A percentile compares a stretch with the other conserved stretches of the same genome.
Evolutionary conservation across 2,113 vertebrate species (phyloP).

Genomic region (Phylloscopus trochilus): DNA sequence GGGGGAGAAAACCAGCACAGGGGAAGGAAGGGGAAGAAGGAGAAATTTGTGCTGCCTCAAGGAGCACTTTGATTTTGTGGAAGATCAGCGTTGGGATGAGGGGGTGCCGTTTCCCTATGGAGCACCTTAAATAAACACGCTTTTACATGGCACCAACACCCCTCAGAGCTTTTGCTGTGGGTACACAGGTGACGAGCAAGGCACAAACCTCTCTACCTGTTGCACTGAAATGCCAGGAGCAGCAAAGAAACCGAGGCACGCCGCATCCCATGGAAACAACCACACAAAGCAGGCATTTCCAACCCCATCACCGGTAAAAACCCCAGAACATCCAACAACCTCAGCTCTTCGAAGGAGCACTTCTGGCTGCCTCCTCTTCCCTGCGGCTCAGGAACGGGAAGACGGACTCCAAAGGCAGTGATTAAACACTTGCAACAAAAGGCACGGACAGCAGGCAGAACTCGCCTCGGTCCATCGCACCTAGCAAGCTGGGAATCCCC

Average conservation of each 20-base stretch:
- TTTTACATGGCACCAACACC: background rate
- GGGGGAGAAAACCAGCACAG: background rate
- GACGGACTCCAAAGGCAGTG: background rate
- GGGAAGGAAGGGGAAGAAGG: background rate
- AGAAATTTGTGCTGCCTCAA: background rate
- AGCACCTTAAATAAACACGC: background rate
- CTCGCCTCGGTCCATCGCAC: background rate
- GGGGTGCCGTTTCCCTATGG: background rate
- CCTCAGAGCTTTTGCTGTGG: background rate
- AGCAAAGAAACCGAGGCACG: background rate
- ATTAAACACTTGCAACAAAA: background rate
- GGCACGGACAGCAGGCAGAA: background rate
- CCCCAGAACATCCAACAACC: rapidly evolving
- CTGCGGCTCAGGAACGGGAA: background rate
- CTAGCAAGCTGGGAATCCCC: rapidly evolving
- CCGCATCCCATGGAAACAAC: background rate
- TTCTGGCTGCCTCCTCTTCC: background rate
- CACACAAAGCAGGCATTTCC: background rate
- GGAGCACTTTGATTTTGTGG: background rate
- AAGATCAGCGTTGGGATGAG: background rate
- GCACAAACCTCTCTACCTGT: background rate
- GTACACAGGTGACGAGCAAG: background rate
- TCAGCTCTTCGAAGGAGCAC: background rate
- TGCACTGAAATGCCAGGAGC: background rate
- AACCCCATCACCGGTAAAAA: background rate